A percentile compares a stretch with the other conserved stretches of the same genome.
Conservation (phyloP, 1,140 invertebrate species). For the Rhizoglyphus robini region DNA sequence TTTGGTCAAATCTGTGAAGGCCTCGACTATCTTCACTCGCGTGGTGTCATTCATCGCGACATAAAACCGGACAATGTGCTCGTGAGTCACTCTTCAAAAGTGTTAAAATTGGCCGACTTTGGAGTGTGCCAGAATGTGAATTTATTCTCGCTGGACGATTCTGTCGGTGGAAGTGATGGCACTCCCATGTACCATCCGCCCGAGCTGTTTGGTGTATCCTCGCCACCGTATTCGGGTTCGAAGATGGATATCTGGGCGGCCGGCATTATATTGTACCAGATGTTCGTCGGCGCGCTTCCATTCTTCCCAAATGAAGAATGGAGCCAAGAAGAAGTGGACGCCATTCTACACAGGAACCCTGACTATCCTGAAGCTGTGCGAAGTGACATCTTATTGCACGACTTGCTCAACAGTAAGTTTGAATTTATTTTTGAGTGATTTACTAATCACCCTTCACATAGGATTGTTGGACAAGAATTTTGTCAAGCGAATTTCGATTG, state of each 20-base stretch:
- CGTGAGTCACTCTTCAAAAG: slow-evolving; percentile 70
- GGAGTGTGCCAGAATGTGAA: slow-evolving; percentile 67
- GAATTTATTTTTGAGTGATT: not conserved
- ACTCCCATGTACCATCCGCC: slow-evolving; percentile 97
- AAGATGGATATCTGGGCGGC: slow-evolving; percentile 97
- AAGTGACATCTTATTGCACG: not conserved
- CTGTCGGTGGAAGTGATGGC: slow-evolving; percentile 68
- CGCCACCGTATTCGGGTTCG: slow-evolving; percentile 59
- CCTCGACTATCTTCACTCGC: slow-evolving; percentile 87
- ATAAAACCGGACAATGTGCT: slow-evolving; percentile 97
- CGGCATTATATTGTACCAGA: slow-evolving; percentile 90
- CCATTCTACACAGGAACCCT: not conserved
- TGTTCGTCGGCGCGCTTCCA: slow-evolving; percentile 56
- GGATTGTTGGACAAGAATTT: slow-evolving; percentile 1
- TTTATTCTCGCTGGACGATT: slow-evolving; percentile 24
- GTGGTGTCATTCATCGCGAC: slow-evolving; percentile 94
- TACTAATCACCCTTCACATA: not conserved
- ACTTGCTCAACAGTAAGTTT: not conserved
- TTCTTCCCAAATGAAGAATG: slow-evolving; percentile 35
- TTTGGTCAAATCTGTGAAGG: slow-evolving; percentile 87
- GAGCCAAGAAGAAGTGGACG: not conserved
- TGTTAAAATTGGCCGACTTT: slow-evolving; percentile 94
- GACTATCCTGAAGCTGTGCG: not conserved
- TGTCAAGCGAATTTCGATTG: not conserved
- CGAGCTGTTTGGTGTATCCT: slow-evolving; percentile 67